A percentile compares a stretch with the other conserved stretches of the same genome.
Conservation (phyloP, 2,797 vertebrate genomes). For the Halcyon badia region DNA sequence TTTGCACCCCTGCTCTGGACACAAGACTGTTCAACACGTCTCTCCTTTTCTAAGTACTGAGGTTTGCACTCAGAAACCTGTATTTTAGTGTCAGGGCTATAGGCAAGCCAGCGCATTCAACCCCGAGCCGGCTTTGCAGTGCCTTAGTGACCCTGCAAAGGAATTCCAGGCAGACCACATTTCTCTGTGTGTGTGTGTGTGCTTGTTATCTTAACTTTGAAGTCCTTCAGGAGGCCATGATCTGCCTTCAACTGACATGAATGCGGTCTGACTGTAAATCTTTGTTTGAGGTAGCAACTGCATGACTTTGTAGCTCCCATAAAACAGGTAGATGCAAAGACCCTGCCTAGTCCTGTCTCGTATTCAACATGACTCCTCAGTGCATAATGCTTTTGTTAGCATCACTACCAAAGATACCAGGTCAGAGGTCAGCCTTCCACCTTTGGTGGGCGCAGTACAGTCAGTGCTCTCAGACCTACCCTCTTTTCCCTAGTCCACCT, state of each 20-base stretch:
- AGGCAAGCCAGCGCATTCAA: not conserved
- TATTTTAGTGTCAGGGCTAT: not conserved
- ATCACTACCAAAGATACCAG: not conserved
- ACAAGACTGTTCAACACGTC: not conserved
- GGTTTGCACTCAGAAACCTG: not conserved
- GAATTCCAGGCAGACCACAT: slow-evolving; percentile 7
- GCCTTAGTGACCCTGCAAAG: slow-evolving; percentile 38
- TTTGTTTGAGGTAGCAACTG: not conserved
- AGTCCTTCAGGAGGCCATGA: not conserved
- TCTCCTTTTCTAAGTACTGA: not conserved
- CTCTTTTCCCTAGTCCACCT: not conserved
- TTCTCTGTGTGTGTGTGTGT: not conserved
- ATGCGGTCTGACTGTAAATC: not conserved
- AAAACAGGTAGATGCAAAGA: not conserved
- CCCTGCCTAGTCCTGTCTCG: not conserved
- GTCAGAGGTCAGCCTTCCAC: not conserved
- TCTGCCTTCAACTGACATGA: not conserved
- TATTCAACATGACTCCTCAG: not conserved
- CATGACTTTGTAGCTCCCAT: not conserved
- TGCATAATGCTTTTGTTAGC: not conserved
- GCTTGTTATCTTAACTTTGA: slow-evolving; percentile 50
- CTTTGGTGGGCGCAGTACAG: not conserved
- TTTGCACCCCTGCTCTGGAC: not conserved
- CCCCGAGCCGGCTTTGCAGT: not conserved
- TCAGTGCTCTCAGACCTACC: not conserved